phyloP scores from a whole-genome alignment of 37 sponge, comb jelly and placozoan species.

The Eunapius fragilis region DNA sequence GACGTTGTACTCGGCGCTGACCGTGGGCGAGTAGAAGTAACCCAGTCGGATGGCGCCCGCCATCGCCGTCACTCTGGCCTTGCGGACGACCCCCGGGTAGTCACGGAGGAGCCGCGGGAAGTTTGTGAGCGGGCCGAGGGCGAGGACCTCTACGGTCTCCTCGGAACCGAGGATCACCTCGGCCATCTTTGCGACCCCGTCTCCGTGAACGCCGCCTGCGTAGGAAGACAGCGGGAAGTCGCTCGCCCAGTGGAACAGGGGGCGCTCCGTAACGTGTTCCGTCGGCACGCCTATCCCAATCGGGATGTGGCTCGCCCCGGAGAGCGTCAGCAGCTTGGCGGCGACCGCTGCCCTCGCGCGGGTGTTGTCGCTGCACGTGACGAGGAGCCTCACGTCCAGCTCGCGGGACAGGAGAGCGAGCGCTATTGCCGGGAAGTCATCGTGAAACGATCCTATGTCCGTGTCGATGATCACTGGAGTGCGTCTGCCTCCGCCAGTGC shows the following conservation, averaged over 20 bases:
- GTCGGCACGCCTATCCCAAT: constrained; percentile 67
- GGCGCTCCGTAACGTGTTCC: constrained; percentile 18
- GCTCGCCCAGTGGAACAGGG: constrained; percentile 53
- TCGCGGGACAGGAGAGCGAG: constrained; percentile 49
- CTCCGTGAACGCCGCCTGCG: constrained; percentile 58
- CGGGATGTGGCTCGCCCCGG: constrained; percentile 65
- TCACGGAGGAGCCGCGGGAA: constrained; percentile 50
- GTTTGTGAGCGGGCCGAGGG: constrained; percentile 77
- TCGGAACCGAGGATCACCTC: constrained; percentile 27
- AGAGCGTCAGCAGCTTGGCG: constrained; percentile 56
- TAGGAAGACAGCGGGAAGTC: constrained; percentile 44
- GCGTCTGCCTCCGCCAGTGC: background rate
- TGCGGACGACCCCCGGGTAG: constrained; percentile 58
- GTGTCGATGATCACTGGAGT: constrained; percentile 84
- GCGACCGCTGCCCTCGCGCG: constrained; percentile 58
- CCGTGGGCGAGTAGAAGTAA: constrained; percentile 41
- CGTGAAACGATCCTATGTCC: constrained; percentile 73
- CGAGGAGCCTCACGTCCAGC: constrained; percentile 68
- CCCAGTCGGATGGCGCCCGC: constrained; percentile 70
- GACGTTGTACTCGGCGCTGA: constrained; percentile 77
- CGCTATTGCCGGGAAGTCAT: constrained; percentile 72
- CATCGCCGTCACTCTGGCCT: constrained; percentile 64
- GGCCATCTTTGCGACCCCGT: constrained; percentile 70
- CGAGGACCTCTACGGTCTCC: constrained; percentile 53
- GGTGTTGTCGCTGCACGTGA: constrained; percentile 74